These are phyloP conservation scores for Silurus asotus DNA, from an alignment of 2,113 vertebrate genomes.

Conservation along the genomic window DNA sequence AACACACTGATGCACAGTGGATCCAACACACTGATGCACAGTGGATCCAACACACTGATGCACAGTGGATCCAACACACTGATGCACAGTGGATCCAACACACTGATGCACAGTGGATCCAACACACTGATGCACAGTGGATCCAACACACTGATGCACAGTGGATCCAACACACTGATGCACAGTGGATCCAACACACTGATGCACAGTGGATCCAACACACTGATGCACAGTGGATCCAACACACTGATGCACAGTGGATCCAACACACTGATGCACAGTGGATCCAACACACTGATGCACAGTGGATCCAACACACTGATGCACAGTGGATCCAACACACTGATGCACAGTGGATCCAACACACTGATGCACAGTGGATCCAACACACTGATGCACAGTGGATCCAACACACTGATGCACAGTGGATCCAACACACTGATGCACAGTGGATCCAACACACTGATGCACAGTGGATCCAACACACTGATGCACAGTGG, in stretches of 20 bases:
- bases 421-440: neutral
- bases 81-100: neutral
- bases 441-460: neutral
- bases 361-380: neutral
- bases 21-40: neutral
- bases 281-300: neutral
- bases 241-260: no score
- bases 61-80: neutral
- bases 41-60: no score
- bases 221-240: neutral
- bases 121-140: no score
- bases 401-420: no score
- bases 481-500: no score
- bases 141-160: neutral
- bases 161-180: neutral
- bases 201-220: neutral
- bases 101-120: no score
- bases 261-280: no score
- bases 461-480: no score
- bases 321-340: no score
- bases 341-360: no score
- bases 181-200: no score
- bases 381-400: neutral
- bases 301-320: neutral
- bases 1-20: neutral